These are phyloP conservation scores for Irena cyanogastra DNA, from an alignment of 2,113 vertebrate genomes.

Conservation along the genomic window DNA sequence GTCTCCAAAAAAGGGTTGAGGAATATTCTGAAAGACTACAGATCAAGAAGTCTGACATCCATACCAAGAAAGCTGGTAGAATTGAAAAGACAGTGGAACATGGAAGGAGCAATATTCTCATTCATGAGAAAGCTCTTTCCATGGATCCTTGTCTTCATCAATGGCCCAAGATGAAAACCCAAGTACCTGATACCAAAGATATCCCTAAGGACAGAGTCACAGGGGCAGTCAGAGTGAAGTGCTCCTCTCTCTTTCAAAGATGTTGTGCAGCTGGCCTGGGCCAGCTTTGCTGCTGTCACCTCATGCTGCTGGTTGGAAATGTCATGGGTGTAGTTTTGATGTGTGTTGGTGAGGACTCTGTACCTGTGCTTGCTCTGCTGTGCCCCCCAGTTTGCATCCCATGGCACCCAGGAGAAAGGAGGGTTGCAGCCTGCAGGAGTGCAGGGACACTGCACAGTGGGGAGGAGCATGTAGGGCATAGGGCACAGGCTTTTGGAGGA, in stretches of 20 bases:
- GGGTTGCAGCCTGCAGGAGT: background rate
- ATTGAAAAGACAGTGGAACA: background rate
- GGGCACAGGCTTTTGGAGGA: background rate
- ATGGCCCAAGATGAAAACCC: background rate
- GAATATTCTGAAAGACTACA: background rate
- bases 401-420: background rate
- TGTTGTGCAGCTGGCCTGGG: background rate
- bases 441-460: background rate
- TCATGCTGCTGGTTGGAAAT: background rate
- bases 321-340: background rate
- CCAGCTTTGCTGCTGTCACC: background rate
- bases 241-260: background rate
- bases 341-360: background rate
- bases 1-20: background rate
- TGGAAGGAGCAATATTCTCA: background rate
- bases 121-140: background rate
- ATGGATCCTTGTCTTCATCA: background rate
- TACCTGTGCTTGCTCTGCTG: background rate
- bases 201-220: background rate
- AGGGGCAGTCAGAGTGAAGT: background rate
- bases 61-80: background rate
- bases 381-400: background rate
- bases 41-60: background rate
- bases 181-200: background rate
- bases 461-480: accelerated